Conservation (phyloP, 2,113 vertebrate genomes). For the Brachirus orientalis region DNA sequence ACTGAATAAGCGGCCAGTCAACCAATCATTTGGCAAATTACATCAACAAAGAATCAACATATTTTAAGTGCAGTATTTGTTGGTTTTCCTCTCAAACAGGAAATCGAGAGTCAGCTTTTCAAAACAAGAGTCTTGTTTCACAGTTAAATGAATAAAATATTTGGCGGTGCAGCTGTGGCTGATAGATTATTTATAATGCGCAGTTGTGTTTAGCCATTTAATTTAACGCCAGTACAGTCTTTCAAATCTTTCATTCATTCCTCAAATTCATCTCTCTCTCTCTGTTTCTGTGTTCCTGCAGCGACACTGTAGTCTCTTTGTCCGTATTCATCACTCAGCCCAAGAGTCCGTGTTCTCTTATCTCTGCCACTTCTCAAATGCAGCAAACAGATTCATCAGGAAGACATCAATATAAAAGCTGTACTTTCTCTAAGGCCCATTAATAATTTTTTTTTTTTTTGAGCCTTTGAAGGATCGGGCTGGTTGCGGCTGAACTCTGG, state of each 20-base stretch:
- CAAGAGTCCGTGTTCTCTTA: constrained; percentile 11
- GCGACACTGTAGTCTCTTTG: constrained; percentile 23
- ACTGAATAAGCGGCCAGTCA: too few species aligned
- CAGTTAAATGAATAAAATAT: too few species aligned
- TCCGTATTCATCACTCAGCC: not conserved
- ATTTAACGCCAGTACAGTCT: too few species aligned
- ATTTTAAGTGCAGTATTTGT: too few species aligned
- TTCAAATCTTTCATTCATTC: not conserved
- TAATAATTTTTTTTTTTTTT: constrained; percentile 9
- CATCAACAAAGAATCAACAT: too few species aligned
- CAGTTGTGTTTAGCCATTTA: not conserved
- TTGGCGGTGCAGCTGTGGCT: too few species aligned
- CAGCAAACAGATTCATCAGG: constrained; percentile 18
- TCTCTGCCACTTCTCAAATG: constrained; percentile 20
- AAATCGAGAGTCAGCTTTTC: too few species aligned
- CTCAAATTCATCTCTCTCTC: not conserved
- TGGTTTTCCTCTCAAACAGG: too few species aligned
- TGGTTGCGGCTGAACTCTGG: constrained; percentile 85
- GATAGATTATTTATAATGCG: too few species aligned
- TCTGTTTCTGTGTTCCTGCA: not conserved
- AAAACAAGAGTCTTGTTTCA: too few species aligned
- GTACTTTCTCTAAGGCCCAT: constrained; percentile 70
- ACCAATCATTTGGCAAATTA: too few species aligned
- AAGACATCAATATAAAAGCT: constrained; percentile 26
- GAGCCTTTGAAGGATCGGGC: constrained; percentile 84